phyloP scores from a whole-genome alignment of 2,888 invertebrate species.

The Lasioglossum leucozonium region DNA sequence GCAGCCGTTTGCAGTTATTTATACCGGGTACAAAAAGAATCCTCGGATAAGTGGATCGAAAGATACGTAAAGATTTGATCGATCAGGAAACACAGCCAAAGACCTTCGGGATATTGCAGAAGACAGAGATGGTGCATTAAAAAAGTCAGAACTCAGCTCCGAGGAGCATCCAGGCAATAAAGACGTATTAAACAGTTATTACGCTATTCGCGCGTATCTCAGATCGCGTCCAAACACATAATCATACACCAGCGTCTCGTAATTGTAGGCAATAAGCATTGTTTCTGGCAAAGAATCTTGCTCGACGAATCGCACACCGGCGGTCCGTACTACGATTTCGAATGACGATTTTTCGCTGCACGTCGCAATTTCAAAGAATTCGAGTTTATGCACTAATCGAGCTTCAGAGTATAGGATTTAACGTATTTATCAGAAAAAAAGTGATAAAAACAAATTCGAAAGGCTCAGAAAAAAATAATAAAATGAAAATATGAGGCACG shows the following conservation, averaged over 20 bases:
- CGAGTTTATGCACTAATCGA: no score
- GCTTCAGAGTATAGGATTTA: no score
- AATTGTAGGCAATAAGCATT: conserved; percentile 25
- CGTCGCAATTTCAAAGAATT: no score
- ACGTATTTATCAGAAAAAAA: no score
- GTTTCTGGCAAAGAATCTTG: conserved; percentile 22
- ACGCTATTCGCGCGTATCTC: conserved; percentile 4
- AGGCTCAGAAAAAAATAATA: no score
- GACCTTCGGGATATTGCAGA: not conserved
- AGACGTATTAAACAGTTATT: conserved; percentile 9
- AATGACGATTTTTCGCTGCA: not conserved
- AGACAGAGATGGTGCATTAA: not conserved
- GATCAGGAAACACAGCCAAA: not conserved
- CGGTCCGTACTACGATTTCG: not conserved
- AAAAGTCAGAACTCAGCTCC: not conserved
- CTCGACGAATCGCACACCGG: conserved; percentile 11
- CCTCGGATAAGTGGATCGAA: no score
- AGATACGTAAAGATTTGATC: no score
- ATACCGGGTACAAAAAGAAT: no score
- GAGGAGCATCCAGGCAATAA: not conserved
- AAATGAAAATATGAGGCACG: no score
- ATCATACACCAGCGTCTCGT: conserved; percentile 6
- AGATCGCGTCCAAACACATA: not conserved
- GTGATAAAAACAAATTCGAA: no score
- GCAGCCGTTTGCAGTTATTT: no score